A percentile compares a stretch with the other conserved stretches of the same genome.
phyloP scores from a whole-genome alignment of 2,113 vertebrate species.

The Notothenia coriiceps region DNA sequence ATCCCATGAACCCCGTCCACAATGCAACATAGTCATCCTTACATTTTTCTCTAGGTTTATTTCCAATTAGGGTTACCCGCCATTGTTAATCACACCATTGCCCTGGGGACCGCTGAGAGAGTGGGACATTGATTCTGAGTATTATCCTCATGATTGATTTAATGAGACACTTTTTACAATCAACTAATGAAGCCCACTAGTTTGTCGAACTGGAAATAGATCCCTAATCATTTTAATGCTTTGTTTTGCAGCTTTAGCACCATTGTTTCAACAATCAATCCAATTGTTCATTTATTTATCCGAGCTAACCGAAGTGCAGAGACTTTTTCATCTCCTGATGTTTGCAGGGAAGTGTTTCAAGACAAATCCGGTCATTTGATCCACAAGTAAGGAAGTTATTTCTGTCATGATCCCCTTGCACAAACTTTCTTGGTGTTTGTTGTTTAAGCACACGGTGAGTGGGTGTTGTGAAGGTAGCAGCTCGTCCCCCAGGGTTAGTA shows the following conservation, averaged over 20 bases:
- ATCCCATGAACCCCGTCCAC: constrained; percentile 23
- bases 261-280: neutral
- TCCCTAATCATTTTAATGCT: constrained; percentile 6
- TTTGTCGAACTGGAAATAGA: constrained; percentile 41
- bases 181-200: constrained; percentile 27
- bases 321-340: neutral
- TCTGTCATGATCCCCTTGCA: neutral
- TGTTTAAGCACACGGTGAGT: neutral
- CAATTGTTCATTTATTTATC: neutral
- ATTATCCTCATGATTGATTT: constrained; percentile 44
- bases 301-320: neutral
- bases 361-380: neutral
- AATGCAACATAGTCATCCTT: constrained; percentile 31
- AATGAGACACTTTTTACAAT: constrained; percentile 41
- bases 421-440: constrained; percentile 15
- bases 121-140: constrained; percentile 36
- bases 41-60: constrained; percentile 37
- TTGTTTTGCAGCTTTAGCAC: constrained; percentile 13
- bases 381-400: neutral
- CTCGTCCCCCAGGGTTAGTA: constrained; percentile 6
- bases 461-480: constrained; percentile 45
- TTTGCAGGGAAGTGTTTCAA: neutral
- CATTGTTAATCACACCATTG: constrained; percentile 45
- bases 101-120: neutral
- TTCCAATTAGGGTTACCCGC: constrained; percentile 46